These are phyloP conservation scores for Hydriomena furcata DNA, from an alignment of 2,888 invertebrate species.

Conservation along the genomic window DNA sequence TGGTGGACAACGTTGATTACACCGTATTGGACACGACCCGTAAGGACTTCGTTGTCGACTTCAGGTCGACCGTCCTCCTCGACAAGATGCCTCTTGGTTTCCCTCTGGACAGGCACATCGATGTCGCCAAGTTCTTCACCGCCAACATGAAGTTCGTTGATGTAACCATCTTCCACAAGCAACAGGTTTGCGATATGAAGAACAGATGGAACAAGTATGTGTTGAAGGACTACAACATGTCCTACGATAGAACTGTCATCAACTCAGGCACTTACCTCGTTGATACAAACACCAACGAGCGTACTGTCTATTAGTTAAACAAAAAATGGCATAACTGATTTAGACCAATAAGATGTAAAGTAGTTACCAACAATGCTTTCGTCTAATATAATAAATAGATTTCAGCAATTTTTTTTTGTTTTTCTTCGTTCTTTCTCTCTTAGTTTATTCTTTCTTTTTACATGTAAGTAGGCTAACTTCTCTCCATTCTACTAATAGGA, in stretches of 20 bases:
- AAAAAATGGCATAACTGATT: background rate
- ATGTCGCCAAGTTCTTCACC: constrained; percentile 83
- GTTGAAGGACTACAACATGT: constrained; percentile 61
- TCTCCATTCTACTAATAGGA: too few species aligned
- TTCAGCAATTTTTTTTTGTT: constrained; percentile 13
- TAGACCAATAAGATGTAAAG: too few species aligned
- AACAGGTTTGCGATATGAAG: constrained; percentile 72
- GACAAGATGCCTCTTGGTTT: constrained; percentile 81
- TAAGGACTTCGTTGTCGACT: constrained; percentile 67
- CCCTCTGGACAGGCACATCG: constrained; percentile 88
- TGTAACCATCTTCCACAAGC: constrained; percentile 85
- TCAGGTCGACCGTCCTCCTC: constrained; percentile 69
- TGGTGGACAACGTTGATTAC: constrained; percentile 66
- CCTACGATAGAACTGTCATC: constrained; percentile 50
- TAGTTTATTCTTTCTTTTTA: background rate
- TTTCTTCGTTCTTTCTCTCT: background rate
- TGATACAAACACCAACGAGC: constrained; percentile 51
- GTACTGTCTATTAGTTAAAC: background rate
- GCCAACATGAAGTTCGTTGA: constrained; percentile 88
- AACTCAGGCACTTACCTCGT: constrained; percentile 49
- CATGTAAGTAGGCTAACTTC: background rate
- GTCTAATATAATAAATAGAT: constrained; percentile 9
- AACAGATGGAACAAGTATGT: constrained; percentile 69
- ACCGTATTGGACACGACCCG: constrained; percentile 66
- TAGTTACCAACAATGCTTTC: background rate